These are phyloP conservation scores for Elanoides forficatus DNA, from an alignment of 2,113 vertebrate genomes.

Conservation along the genomic window DNA sequence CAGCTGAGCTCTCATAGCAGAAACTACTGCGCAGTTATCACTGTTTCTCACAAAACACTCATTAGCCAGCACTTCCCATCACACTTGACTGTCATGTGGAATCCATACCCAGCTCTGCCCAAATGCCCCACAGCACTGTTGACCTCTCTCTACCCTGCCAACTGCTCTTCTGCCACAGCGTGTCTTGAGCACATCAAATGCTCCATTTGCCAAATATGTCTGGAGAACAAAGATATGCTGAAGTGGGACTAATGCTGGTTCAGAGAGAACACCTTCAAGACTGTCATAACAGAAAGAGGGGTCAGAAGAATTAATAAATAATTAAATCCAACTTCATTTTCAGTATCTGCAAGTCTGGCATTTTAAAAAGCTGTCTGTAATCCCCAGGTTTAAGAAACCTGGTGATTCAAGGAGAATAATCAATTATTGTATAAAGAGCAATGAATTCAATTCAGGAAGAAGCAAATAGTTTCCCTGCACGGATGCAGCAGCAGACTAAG, in stretches of 20 bases:
- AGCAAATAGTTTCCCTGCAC: neutral
- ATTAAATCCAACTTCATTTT: neutral
- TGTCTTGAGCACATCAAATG: neutral
- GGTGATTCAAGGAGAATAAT: neutral
- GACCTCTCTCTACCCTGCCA: neutral
- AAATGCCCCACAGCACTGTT: accelerated
- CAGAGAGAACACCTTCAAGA: neutral
- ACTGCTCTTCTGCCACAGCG: neutral
- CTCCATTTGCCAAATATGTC: neutral
- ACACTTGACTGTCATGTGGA: neutral
- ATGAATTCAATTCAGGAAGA: neutral
- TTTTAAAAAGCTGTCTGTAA: neutral
- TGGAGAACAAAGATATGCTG: neutral
- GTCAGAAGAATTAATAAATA: neutral
- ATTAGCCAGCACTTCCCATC: neutral
- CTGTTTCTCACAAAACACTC: neutral
- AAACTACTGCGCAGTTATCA: neutral
- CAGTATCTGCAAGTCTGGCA: neutral
- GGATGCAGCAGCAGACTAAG: neutral
- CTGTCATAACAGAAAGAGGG: neutral
- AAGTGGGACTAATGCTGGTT: neutral
- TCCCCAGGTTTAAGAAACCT: neutral
- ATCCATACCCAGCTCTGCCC: neutral
- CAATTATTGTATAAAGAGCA: neutral
- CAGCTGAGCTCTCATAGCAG: neutral